Conservation (phyloP, 2,888 invertebrate species). For the Chloroclystis v-ata region DNA sequence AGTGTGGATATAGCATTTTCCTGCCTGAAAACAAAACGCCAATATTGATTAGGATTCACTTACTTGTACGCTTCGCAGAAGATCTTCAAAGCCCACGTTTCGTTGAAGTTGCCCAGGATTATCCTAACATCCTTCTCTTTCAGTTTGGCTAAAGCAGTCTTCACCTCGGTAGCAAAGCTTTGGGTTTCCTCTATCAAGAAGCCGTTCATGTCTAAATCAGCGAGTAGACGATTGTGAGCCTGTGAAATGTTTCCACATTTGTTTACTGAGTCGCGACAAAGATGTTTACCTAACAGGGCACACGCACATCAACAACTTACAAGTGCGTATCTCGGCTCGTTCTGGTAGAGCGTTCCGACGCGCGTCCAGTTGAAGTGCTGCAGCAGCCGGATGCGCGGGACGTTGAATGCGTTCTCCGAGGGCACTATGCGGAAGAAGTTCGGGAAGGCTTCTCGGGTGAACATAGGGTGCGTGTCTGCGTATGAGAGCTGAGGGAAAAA, state of each 20-base stretch:
- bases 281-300: too few relatives aligned
- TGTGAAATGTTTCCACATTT: constrained; percentile 37
- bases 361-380: constrained; percentile 97
- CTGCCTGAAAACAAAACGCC: too few relatives aligned
- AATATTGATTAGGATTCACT: too few relatives aligned
- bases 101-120: constrained; percentile 97
- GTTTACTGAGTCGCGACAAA: background rate
- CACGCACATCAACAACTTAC: too few relatives aligned
- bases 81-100: constrained; percentile 92
- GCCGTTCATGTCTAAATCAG: constrained; percentile 88
- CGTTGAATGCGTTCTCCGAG: constrained; percentile 96
- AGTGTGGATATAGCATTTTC: too few relatives aligned
- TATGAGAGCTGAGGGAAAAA: constrained; percentile 86
- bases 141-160: constrained; percentile 86
- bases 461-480: constrained; percentile 98
- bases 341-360: constrained; percentile 98
- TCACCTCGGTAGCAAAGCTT: constrained; percentile 94
- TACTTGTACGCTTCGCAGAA: constrained; percentile 92
- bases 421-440: constrained; percentile 98
- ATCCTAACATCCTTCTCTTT: constrained; percentile 95
- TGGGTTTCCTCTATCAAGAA: constrained; percentile 92
- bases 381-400: constrained; percentile 91
- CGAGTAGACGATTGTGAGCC: constrained; percentile 93
- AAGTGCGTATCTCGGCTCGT: constrained; percentile 94
- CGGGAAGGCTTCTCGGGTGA: constrained; percentile 94